phyloP scores from a whole-genome alignment of 2,113 vertebrate genomes.

The Tonatia bakeri region DNA sequence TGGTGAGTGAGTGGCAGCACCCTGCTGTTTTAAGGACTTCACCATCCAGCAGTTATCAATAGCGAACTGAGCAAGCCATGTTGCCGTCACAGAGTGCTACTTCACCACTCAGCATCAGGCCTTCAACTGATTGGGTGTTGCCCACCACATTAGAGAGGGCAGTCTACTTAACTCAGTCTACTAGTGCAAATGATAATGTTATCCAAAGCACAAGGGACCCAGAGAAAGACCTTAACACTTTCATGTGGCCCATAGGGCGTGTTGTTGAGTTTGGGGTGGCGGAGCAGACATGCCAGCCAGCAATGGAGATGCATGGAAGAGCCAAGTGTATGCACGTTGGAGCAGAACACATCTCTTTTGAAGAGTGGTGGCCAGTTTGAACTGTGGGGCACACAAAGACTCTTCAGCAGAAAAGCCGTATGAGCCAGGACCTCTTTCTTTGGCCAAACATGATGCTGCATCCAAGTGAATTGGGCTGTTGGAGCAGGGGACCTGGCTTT shows the following conservation, averaged over 20 bases:
- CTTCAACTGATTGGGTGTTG: background rate
- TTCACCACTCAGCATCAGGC: background rate
- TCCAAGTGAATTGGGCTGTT: background rate
- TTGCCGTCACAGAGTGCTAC: rapidly evolving
- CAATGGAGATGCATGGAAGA: background rate
- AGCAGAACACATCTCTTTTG: background rate
- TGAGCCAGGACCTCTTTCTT: background rate
- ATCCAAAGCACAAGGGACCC: background rate
- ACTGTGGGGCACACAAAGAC: background rate
- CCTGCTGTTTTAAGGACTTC: background rate
- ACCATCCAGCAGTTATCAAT: background rate
- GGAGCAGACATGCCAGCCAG: background rate
- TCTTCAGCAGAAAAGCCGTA: background rate
- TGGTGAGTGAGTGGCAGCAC: background rate
- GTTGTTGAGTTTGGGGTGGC: too few species aligned
- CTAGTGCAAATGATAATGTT: background rate
- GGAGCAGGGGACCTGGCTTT: background rate
- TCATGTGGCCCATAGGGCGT: too few species aligned
- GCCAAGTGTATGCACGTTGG: rapidly evolving
- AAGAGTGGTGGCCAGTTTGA: background rate
- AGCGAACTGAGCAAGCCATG: background rate
- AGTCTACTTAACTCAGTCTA: background rate
- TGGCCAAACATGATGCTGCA: too few species aligned
- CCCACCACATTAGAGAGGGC: background rate
- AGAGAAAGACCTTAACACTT: background rate